phyloP scores from a whole-genome alignment of 1,140 invertebrate species.

The Apocrypta bakeri region DNA sequence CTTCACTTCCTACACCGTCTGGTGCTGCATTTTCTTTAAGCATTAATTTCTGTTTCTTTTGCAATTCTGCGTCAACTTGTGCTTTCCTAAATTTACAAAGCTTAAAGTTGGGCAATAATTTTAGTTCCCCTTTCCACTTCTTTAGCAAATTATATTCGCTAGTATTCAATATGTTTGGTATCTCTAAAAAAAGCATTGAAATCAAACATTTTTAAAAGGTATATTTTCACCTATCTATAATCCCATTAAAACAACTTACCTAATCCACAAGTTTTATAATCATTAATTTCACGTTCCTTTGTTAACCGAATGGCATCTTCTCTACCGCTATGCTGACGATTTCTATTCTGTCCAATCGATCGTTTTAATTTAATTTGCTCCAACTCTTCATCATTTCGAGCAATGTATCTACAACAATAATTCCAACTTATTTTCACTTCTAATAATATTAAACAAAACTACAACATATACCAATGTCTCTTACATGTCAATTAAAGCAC shows the following conservation, averaged over 20 bases:
- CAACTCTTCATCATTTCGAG: conserved; percentile 84
- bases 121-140: conserved; percentile 81
- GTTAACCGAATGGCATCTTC: conserved; percentile 84
- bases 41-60: conserved; percentile 48
- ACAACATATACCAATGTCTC: conserved; percentile 52
- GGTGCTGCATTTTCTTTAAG: conserved; percentile 12
- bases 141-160: conserved; percentile 77
- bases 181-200: conserved; percentile 71
- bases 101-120: conserved; percentile 80
- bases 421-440: not conserved
- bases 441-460: not conserved
- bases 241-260: conserved; percentile 70
- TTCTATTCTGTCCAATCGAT: conserved; percentile 81
- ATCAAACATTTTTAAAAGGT: conserved; percentile 12
- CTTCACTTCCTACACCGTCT: conserved; percentile 11
- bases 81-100: conserved; percentile 77
- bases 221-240: not conserved
- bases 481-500: conserved; percentile 78
- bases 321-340: conserved; percentile 83
- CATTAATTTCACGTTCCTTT: conserved; percentile 80
- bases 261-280: conserved; percentile 83
- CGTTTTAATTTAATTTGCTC: conserved; percentile 85
- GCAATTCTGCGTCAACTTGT: conserved; percentile 65
- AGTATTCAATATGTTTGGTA: conserved; percentile 79
- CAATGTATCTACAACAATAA: conserved; percentile 73